phyloP scores from a whole-genome alignment of 2,113 vertebrate species.

The Hiodon alosoides region DNA sequence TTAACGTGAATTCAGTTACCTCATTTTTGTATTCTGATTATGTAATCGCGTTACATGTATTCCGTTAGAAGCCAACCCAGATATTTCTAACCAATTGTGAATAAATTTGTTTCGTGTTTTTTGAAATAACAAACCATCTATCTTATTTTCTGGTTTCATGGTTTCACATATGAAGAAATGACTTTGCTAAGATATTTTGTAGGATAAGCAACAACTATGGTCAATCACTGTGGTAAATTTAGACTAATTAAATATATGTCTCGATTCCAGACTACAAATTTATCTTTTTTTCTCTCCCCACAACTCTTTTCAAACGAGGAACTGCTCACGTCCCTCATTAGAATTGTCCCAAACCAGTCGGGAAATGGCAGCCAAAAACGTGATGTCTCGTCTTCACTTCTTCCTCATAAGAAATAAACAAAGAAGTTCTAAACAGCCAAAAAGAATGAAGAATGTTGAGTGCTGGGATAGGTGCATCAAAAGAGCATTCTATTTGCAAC shows the following conservation, averaged over 20 bases:
- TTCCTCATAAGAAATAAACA: constrained; percentile 19
- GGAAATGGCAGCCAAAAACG: constrained; percentile 9
- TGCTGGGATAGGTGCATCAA: background rate
- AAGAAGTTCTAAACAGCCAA: constrained; percentile 21
- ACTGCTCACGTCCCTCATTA: constrained; percentile 4
- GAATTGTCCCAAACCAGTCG: background rate
- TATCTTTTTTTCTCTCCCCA: background rate
- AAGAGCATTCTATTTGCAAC: constrained; percentile 19
- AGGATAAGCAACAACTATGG: background rate
- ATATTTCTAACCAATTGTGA: too few species aligned
- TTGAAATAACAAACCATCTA: too few species aligned
- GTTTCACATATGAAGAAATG: background rate
- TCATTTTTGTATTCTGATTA: too few species aligned
- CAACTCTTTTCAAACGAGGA: constrained; percentile 1
- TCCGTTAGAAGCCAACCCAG: too few species aligned
- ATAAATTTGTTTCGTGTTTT: too few species aligned
- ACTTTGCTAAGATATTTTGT: background rate
- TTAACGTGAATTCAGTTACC: too few species aligned
- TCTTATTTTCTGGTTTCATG: too few species aligned
- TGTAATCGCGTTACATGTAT: too few species aligned
- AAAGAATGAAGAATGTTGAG: background rate
- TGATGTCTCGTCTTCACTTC: constrained; percentile 21
- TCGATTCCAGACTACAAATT: background rate
- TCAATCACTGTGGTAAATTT: too few species aligned
- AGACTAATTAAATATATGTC: background rate